phyloP scores from a whole-genome alignment of 2,888 invertebrate genomes.

The Rhabditoides inermis region DNA sequence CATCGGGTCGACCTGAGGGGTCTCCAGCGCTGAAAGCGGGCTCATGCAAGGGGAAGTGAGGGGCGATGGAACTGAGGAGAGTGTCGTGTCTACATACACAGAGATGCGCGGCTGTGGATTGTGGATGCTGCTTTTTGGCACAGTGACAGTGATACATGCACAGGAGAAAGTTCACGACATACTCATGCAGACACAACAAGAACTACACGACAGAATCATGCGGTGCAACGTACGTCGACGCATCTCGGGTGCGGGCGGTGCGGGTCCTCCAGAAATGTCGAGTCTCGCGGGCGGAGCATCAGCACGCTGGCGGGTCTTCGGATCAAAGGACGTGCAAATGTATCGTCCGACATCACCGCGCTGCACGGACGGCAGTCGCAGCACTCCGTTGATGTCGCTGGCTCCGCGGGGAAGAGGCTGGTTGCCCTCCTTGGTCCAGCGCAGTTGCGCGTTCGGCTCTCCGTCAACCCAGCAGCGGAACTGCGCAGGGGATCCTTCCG shows the following conservation, averaged over 20 bases:
- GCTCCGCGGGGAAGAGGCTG: conserved; percentile 41
- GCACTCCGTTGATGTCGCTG: conserved; percentile 26
- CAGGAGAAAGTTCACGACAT: neutral
- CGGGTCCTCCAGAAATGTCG: too few relatives aligned
- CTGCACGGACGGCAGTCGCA: conserved; percentile 17
- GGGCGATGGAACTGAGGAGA: neutral
- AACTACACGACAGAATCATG: too few relatives aligned
- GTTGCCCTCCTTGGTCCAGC: conserved; percentile 56
- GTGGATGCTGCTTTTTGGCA: too few relatives aligned
- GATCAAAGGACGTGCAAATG: conserved; percentile 11
- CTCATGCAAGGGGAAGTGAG: neutral
- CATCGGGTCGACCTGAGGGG: conserved; percentile 57
- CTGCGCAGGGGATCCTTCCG: conserved; percentile 64
- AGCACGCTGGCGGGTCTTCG: conserved; percentile 7
- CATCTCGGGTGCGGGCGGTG: too few relatives aligned
- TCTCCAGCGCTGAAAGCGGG: conserved; percentile 14
- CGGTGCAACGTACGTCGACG: too few relatives aligned
- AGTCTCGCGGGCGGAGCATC: conserved; percentile 11
- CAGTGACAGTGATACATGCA: too few relatives aligned
- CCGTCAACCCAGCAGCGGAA: conserved; percentile 71
- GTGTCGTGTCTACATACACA: neutral
- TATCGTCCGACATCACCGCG: conserved; percentile 10
- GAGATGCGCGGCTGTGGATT: too few relatives aligned
- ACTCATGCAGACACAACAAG: too few relatives aligned
- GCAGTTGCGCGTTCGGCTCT: conserved; percentile 65